Base-by-base conservation (phyloP, 2,888 invertebrate species). In the Eurois occulta region DNA sequence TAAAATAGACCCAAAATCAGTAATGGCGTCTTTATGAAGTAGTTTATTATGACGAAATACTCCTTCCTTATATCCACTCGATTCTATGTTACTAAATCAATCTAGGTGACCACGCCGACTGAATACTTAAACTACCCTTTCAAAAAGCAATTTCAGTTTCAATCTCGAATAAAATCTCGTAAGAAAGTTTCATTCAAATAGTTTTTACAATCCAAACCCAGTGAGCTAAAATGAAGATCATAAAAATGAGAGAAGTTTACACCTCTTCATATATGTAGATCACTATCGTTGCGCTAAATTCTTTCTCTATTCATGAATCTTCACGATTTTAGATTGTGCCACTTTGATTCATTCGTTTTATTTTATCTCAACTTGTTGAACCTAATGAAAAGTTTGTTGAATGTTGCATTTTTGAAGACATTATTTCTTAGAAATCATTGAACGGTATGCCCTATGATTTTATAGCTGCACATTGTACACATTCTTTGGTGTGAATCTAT, bases 241-340 rank as follows among this genome's bases (percentile, higher is more conserved):
- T 75, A 70, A 79, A 72, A 78, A 75, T 65, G 66, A 67, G 82
- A 62, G 72, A 85, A 77, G 68, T 85, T 77, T 48, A 55, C 62
- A 6, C 64, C 71, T 74, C 65, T 78, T 81, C 64, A 64, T 66
- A 66, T 60, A 64, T 66, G 62, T 60, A 76, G 76, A 86, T 84
- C 78, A 78, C 80, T 82, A 80, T 78, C 86, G 67, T 35, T 79
- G 82, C 52, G 72, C 77, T 83, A 81, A 76, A 72, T 67, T 76
- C 16, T 73, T 55, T 60, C 43, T 73, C 55, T 52, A 71, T 79
- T 75, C 71, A 65, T 67, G 58, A 66, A 64, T 77, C 58, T 80
- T 75, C 52, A 66, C 48, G 46, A 52, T 76, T 76, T 65, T 58
- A 67, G 66, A 83, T 70, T 77, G 77, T 77, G 77, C 66, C n/a